phyloP scores from a whole-genome alignment of 2,113 vertebrate species.

The Prolemur simus region DNA sequence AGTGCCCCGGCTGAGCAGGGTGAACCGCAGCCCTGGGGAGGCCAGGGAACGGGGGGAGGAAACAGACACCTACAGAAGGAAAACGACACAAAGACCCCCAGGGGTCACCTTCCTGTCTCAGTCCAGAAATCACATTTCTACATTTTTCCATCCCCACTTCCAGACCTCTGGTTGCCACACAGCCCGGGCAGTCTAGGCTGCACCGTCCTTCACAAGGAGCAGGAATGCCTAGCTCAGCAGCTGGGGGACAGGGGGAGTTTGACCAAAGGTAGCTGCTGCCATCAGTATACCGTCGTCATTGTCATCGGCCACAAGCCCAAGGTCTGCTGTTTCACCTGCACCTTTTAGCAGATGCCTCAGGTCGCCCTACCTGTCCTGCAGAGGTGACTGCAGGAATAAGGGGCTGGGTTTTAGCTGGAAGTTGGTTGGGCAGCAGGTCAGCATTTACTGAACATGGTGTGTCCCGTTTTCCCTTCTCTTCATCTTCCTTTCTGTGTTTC shows the following conservation, averaged over 20 bases:
- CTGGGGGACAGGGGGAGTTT: neutral
- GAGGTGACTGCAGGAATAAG: neutral
- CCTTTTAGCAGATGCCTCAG: neutral
- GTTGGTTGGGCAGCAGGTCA: neutral
- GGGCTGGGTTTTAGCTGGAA: neutral
- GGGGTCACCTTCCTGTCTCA: neutral
- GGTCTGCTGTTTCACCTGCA: neutral
- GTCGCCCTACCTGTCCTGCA: neutral
- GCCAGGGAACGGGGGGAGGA: neutral
- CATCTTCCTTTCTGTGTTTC: neutral
- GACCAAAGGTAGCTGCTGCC: neutral
- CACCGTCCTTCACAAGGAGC: neutral
- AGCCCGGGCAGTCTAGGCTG: neutral
- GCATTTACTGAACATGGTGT: neutral
- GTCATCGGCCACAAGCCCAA: neutral
- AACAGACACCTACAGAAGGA: neutral
- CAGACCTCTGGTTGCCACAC: neutral
- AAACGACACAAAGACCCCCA: neutral
- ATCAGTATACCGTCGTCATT: neutral
- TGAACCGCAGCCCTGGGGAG: neutral
- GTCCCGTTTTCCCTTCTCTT: neutral
- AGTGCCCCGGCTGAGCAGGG: too few species aligned
- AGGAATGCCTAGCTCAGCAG: neutral
- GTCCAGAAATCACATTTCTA: neutral
- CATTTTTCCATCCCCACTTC: neutral